Evolutionary conservation across 1,140 invertebrate genomes (phyloP).

Genomic region (Drosophila parvula): DNA sequence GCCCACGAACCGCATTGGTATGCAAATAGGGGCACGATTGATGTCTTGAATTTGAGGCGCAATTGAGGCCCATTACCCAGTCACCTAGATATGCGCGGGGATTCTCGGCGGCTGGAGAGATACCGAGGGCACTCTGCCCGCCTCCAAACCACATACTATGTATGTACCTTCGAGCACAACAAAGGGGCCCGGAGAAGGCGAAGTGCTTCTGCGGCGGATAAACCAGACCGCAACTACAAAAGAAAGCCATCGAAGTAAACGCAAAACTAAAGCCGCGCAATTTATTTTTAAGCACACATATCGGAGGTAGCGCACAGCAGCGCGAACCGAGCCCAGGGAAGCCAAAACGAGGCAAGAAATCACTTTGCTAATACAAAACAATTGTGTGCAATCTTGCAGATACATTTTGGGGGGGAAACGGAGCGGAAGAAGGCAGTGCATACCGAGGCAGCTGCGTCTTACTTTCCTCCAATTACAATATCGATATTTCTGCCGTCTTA

Average conservation of each 20-base stretch:
- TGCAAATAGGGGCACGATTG: constrained; percentile 51
- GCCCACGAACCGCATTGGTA: constrained; percentile 18
- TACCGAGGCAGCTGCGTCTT: constrained; percentile 65
- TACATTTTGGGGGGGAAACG: constrained; percentile 50
- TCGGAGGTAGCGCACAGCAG: constrained; percentile 33
- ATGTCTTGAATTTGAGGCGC: constrained; percentile 64
- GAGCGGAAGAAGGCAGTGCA: constrained; percentile 5
- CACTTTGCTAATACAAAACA: constrained; percentile 73
- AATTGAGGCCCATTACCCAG: constrained; percentile 76
- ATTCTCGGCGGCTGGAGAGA: constrained; percentile 37
- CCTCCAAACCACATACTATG: constrained; percentile 11
- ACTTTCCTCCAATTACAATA: constrained; percentile 78
- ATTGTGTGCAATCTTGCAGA: constrained; percentile 79
- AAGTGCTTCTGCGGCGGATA: constrained; percentile 30
- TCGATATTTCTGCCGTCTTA: constrained; percentile 77
- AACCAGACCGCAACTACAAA: constrained; percentile 57
- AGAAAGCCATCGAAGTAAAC: constrained; percentile 67
- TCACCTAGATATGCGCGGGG: constrained; percentile 64
- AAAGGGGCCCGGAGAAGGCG: neutral
- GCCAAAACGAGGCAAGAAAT: constrained; percentile 46
- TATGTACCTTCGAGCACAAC: constrained; percentile 18
- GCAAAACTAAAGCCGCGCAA: constrained; percentile 74
- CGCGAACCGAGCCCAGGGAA: constrained; percentile 2
- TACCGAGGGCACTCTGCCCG: constrained; percentile 21
- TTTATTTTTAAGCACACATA: constrained; percentile 79